Evolutionary conservation across 2,888 invertebrate species (phyloP).

Genomic region (Drosophila quasianomalipes): DNA sequence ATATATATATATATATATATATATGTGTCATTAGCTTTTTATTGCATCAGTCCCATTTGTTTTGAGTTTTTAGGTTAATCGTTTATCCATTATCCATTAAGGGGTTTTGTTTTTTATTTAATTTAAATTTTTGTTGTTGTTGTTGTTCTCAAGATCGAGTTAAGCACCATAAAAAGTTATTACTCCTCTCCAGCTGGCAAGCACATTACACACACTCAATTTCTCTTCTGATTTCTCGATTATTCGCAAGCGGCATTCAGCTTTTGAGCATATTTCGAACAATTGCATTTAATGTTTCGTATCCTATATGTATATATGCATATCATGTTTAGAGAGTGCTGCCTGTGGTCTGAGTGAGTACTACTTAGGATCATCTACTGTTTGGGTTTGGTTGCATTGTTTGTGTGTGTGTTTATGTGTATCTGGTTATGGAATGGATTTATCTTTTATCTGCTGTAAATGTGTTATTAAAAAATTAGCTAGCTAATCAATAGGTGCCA

Average conservation of each 20-base stretch:
- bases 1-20: slow-evolving; percentile 34
- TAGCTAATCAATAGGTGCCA: slow-evolving; percentile 48
- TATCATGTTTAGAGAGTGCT: slow-evolving; percentile 37
- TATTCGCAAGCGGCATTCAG: slow-evolving; percentile 13
- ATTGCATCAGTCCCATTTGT: slow-evolving; percentile 78
- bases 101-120: slow-evolving; percentile 6
- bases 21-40: slow-evolving; percentile 50
- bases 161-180: slow-evolving; percentile 69
- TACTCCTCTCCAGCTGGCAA: slow-evolving; percentile 56
- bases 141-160: slow-evolving; percentile 69
- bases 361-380: slow-evolving; percentile 46
- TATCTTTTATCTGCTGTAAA: slow-evolving; percentile 19
- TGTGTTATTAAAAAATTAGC: slow-evolving; percentile 55
- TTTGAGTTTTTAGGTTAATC: slow-evolving; percentile 70
- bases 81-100: slow-evolving; percentile 33
- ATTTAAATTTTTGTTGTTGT: slow-evolving; percentile 16
- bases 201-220: slow-evolving; percentile 27
- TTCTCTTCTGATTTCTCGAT: slow-evolving; percentile 10
- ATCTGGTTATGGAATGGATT: slow-evolving; percentile 28
- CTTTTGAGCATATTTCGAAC: slow-evolving; percentile 41
- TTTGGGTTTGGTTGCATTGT: slow-evolving; percentile 10
- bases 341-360: slow-evolving; percentile 46
- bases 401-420: slow-evolving; percentile 17
- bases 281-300: slow-evolving; percentile 15
- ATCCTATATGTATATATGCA: slow-evolving; percentile 14